Evolutionary conservation across 2,888 invertebrate genomes (phyloP).

Genomic region (Trachelus stipa): DNA sequence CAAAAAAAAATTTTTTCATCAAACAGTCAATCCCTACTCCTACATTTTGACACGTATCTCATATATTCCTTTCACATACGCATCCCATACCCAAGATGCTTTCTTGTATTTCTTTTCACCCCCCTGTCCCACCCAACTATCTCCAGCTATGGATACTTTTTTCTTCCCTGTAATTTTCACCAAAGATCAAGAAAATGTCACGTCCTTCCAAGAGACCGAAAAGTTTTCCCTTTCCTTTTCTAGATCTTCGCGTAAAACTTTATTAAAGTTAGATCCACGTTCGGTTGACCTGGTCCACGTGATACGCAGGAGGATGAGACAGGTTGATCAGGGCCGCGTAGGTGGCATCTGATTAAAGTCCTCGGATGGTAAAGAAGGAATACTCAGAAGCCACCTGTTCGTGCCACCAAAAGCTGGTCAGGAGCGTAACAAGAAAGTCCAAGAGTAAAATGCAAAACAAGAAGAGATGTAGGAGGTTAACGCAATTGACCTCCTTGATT

Average conservation of each 20-base stretch:
- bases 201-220: background rate
- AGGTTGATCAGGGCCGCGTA: background rate
- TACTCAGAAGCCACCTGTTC: background rate
- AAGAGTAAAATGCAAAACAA: background rate
- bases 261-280: background rate
- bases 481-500: conserved; percentile 1
- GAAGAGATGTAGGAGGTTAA: background rate
- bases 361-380: background rate
- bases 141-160: background rate
- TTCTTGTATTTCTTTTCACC: background rate
- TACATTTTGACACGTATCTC: background rate
- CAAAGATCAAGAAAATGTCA: background rate
- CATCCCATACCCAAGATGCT: background rate
- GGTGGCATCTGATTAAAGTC: background rate
- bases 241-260: background rate
- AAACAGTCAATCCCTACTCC: background rate
- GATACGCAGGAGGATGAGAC: background rate
- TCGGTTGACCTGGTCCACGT: background rate
- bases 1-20: background rate
- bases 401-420: background rate
- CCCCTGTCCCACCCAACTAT: background rate
- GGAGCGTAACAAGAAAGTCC: no score
- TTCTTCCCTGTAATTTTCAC: background rate
- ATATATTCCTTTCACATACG: background rate
- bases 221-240: background rate